Base-by-base conservation (phyloP, 2,113 vertebrate genomes). In the Ariopsis seemanni region DNA sequence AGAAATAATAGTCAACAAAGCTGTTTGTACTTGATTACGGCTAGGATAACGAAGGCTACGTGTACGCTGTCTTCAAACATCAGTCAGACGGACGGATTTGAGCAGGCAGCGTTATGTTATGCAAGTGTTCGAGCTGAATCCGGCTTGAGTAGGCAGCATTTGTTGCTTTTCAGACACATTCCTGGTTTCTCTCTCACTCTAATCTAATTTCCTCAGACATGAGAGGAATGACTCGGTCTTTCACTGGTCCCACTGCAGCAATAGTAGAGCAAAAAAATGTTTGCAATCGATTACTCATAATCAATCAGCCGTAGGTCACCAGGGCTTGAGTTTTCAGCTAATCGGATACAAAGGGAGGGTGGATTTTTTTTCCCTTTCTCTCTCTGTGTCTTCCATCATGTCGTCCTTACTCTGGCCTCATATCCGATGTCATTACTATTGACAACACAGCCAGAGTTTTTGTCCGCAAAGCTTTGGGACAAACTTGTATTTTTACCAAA, bases 231-330 rank as follows among this genome's bases (percentile, higher is more conserved):
- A 84, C 87, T 42, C 81, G 65, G 57, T 25, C 14, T 50, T 78
- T n/a, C 7, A 62, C 48, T 79, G 53, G 75, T 78, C 34, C 60
- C n/a, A 10, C 15, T 22, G 22, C 71, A 34, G 80, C 63, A 30
- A 7, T 30, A 69, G 58, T 48, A 77, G 69, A 88, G 30, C 83
- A 69, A 77, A 74, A 30, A 48, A 18, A 77, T 34, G 27, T 78
- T 25, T 53, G 57, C 83, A 88, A 94, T 93, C 85, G 86, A 93
- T 91, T 79, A 79, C 77, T 88, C 87, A 42, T 30, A 75, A 90
- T 93, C 89, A 87, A 90, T 93, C 89, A 77, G 77, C 86, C 82
- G 65, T 50, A 84, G 90, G 79, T 85, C 0, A 89, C 62, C 88
- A 6, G 57, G 0, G 69, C 78, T 25, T 75, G 62, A 55, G 85